phyloP scores from a whole-genome alignment of 2,888 invertebrate genomes.

The Oscheius onirici region DNA sequence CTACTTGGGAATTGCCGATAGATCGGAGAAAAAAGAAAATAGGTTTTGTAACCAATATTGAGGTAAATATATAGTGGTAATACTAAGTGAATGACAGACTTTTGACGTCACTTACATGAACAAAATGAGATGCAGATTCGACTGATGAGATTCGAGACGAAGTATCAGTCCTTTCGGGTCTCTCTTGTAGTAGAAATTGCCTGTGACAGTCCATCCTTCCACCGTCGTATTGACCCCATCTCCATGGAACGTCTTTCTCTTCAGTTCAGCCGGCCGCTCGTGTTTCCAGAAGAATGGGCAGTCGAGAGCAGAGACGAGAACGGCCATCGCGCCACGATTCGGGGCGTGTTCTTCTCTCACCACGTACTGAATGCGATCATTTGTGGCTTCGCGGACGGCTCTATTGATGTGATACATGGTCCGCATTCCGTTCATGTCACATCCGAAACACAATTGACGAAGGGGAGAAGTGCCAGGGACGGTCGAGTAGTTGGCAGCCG shows the following conservation, averaged over 20 bases:
- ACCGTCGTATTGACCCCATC: not conserved
- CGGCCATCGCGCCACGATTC: conserved; percentile 13
- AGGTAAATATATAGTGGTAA: too few relatives aligned
- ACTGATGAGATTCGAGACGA: conserved; percentile 1
- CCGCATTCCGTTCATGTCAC: conserved; percentile 24
- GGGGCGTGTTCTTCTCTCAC: conserved; percentile 26
- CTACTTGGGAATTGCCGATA: too few relatives aligned
- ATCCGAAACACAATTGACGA: conserved; percentile 8
- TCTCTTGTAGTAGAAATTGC: not conserved
- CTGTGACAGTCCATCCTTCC: not conserved
- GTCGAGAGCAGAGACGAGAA: conserved; percentile 20
- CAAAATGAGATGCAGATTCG: not conserved
- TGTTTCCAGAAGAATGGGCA: conserved; percentile 31
- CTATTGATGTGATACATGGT: conserved; percentile 16
- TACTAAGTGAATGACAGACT: too few relatives aligned
- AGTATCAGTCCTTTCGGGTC: not conserved
- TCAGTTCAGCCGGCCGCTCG: not conserved
- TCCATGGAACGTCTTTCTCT: not conserved
- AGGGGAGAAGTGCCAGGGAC: not conserved
- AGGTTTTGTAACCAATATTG: too few relatives aligned
- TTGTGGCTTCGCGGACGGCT: not conserved
- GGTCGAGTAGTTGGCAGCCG: conserved; percentile 1
- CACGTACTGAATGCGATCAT: conserved; percentile 3
- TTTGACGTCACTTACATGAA: conserved; percentile 10
- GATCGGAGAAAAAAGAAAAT: too few relatives aligned